A percentile compares a stretch with the other conserved stretches of the same genome.
phyloP scores from a whole-genome alignment of 1,140 invertebrate genomes.

The Adelges cooleyi region DNA sequence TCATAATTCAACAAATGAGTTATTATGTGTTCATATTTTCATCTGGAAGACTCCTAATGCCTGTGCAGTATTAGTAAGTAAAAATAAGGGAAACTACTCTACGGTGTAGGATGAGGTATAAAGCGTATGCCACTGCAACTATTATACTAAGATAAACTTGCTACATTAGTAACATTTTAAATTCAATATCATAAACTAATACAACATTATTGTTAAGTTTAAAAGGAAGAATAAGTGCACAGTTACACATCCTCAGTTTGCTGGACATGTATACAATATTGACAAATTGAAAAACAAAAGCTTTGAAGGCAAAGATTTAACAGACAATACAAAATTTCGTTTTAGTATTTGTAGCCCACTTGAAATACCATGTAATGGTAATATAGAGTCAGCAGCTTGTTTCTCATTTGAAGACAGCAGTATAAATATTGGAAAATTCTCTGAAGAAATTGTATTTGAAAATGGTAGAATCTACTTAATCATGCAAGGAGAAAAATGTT shows the following conservation, averaged over 20 bases:
- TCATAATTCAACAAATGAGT: background rate
- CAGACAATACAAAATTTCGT: background rate
- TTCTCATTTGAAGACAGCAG: background rate
- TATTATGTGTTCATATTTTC: background rate
- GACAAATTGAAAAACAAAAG: background rate
- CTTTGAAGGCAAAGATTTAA: background rate
- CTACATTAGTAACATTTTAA: too few relatives aligned
- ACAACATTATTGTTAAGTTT: slow-evolving; percentile 1
- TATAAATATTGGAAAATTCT: background rate
- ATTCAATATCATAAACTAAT: too few relatives aligned
- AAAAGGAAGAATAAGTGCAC: background rate
- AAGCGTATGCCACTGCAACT: too few relatives aligned
- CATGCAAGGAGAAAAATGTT: slow-evolving; percentile 17
- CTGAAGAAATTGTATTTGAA: slow-evolving; percentile 9
- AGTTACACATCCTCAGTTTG: background rate
- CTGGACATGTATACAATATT: background rate
- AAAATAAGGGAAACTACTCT: background rate
- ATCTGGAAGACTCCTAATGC: background rate
- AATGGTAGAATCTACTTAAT: background rate
- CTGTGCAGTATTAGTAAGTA: background rate
- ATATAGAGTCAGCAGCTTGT: background rate
- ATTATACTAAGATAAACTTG: too few relatives aligned
- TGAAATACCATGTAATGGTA: slow-evolving; percentile 4
- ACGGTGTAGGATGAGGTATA: too few relatives aligned
- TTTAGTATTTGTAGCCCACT: slow-evolving; percentile 16